A percentile compares a stretch with the other conserved stretches of the same genome.
Conservation (phyloP, 2,888 invertebrate species). For the Reticulitermes lucifugus region DNA sequence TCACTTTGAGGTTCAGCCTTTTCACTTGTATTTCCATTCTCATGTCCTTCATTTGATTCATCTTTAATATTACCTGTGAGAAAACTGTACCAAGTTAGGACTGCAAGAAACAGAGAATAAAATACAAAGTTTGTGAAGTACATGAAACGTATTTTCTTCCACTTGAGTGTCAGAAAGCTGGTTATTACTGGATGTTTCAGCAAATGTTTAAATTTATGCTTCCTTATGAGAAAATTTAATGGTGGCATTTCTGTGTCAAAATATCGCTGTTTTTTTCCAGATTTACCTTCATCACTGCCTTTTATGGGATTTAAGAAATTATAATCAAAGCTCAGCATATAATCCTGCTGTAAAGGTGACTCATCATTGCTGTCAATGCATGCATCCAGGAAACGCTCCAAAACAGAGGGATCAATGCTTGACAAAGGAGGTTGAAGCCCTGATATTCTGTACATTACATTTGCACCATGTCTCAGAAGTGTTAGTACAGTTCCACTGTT, state of each 20-base stretch:
- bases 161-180: constrained; percentile 18
- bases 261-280: background rate
- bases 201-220: background rate
- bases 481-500: background rate
- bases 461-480: constrained; percentile 13
- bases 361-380: constrained; percentile 32
- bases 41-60: background rate
- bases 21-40: background rate
- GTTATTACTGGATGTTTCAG: constrained; percentile 16
- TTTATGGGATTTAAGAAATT: background rate
- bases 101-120: constrained; percentile 14
- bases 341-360: constrained; percentile 9
- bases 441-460: constrained; percentile 3
- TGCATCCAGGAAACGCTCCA: constrained; percentile 19
- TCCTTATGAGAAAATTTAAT: background rate
- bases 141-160: background rate
- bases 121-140: background rate
- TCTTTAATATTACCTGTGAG: background rate
- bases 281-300: background rate
- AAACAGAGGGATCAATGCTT: background rate
- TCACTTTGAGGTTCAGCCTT: too few relatives aligned
- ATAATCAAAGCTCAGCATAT: constrained; percentile 2
- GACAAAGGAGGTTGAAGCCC: constrained; percentile 5
- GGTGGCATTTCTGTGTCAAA: constrained; percentile 8
- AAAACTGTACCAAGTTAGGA: constrained; percentile 26